phyloP scores from a whole-genome alignment of 2,113 vertebrate species.

The Epinephelus cyanopodus region DNA sequence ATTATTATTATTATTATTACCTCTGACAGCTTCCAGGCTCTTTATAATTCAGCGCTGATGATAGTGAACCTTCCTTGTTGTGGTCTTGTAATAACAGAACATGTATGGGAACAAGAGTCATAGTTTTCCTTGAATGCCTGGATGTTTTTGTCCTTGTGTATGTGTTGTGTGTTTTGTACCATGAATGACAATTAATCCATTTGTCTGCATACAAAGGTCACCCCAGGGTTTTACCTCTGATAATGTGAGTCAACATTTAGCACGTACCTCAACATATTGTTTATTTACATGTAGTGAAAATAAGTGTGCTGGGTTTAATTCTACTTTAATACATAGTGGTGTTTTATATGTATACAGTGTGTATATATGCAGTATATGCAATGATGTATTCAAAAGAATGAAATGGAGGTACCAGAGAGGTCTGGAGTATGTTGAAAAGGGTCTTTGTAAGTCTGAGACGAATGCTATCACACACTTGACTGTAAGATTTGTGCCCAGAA shows the following conservation, averaged over 20 bases:
- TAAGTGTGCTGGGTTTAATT: neutral
- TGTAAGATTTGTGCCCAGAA: neutral
- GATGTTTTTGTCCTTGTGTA: neutral
- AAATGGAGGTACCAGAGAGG: neutral
- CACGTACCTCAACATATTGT: slow-evolving; percentile 12
- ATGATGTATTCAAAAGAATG: neutral
- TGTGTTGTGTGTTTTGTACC: slow-evolving; percentile 14
- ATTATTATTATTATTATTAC: no score
- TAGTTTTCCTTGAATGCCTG: slow-evolving; percentile 1
- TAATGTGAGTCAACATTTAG: neutral
- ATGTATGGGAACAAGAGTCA: slow-evolving; percentile 13
- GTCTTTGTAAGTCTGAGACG: slow-evolving; percentile 9
- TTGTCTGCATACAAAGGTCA: slow-evolving; percentile 12
- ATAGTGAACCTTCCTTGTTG: neutral
- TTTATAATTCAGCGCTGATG: slow-evolving; percentile 2
- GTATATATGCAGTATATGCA: neutral
- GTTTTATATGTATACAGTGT: neutral
- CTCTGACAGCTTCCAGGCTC: slow-evolving; percentile 16
- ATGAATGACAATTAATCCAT: neutral
- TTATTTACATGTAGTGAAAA: neutral
- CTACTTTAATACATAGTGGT: neutral
- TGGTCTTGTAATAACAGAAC: neutral
- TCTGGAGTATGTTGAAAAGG: neutral
- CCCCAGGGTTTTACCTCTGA: neutral
- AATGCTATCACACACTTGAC: no score